Evolutionary conservation across 2,113 vertebrate genomes (phyloP).

Genomic region (Oreochromis aureus): DNA sequence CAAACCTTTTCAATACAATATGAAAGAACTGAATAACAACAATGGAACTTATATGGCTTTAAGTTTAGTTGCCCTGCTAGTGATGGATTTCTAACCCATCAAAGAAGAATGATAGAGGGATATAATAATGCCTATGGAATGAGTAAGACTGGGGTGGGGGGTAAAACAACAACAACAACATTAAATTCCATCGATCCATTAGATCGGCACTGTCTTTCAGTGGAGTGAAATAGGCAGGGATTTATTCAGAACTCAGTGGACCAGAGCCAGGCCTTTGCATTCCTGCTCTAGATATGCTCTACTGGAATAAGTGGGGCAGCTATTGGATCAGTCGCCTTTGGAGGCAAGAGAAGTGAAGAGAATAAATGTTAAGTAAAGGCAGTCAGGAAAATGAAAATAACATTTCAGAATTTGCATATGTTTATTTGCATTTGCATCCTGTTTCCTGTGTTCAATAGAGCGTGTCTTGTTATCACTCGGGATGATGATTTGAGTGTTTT

Average conservation of each 20-base stretch:
- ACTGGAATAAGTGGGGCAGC: not conserved
- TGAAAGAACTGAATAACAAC: not conserved
- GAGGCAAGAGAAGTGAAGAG: not conserved
- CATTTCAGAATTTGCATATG: not conserved
- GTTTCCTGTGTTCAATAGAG: not conserved
- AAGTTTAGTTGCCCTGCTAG: not conserved
- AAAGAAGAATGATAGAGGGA: not conserved
- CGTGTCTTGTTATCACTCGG: not conserved
- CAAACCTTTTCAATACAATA: not conserved
- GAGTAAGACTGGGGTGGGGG: not conserved
- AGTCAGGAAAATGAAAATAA: not conserved
- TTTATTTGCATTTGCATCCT: not conserved
- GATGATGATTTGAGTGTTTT: not conserved
- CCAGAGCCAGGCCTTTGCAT: not conserved
- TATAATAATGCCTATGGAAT: not conserved
- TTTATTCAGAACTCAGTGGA: slow-evolving; percentile 22
- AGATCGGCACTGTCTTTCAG: not conserved
- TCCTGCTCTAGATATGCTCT: not conserved
- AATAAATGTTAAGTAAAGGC: not conserved
- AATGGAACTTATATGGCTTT: not conserved
- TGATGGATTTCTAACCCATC: not conserved
- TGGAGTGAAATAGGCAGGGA: not conserved
- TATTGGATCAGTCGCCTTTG: not conserved
- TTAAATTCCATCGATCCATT: slow-evolving; percentile 1
- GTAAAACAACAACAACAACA: not conserved